A percentile compares a stretch with the other conserved stretches of the same genome.
Conservation (phyloP, 2,113 vertebrate species). For the Caloenas nicobarica region DNA sequence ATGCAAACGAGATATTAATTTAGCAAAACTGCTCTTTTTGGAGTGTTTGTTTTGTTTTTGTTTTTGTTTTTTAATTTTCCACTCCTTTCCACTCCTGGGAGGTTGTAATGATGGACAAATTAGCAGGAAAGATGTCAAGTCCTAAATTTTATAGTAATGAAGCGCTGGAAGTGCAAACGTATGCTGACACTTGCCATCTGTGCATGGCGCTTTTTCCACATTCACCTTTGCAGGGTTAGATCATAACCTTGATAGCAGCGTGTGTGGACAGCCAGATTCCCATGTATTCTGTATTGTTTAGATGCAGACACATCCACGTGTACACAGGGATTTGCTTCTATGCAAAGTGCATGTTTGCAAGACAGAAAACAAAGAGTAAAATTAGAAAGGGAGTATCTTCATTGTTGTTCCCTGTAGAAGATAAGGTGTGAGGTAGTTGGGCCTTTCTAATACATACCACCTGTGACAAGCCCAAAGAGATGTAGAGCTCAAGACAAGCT, state of each 20-base stretch:
- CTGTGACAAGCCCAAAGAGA: background rate
- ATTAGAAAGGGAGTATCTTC: background rate
- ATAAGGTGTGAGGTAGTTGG: background rate
- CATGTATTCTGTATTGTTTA: background rate
- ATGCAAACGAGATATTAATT: background rate
- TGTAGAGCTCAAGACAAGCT: background rate
- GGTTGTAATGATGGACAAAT: background rate
- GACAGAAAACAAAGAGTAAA: background rate
- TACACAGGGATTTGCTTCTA: background rate
- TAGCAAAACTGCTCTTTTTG: background rate
- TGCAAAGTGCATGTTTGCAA: background rate
- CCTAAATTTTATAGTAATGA: background rate
- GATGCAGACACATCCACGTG: accelerated
- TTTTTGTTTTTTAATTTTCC: background rate
- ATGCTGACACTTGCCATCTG: background rate
- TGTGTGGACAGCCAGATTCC: background rate
- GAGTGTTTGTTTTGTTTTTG: background rate
- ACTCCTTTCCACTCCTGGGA: background rate
- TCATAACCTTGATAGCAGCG: background rate
- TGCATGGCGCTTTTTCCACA: background rate
- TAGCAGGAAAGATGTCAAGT: background rate
- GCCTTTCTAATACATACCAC: background rate
- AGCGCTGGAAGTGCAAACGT: background rate
- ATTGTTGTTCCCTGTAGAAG: background rate
- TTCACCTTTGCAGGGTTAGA: background rate